Conservation (phyloP, 2,797 vertebrate genomes). For the Champsocephalus gunnari region DNA sequence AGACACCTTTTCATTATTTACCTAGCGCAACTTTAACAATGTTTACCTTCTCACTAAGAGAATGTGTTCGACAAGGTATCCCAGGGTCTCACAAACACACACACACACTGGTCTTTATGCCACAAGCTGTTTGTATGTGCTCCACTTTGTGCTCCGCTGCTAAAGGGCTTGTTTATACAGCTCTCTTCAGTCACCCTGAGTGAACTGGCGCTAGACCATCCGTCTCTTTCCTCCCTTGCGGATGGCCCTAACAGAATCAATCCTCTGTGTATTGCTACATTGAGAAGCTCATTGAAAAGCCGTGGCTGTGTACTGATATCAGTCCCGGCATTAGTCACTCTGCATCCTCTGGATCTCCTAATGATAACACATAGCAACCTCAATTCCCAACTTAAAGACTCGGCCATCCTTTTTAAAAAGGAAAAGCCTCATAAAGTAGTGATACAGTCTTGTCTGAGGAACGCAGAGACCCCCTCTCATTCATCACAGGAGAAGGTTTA, state of each 20-base stretch:
- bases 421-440: constrained; percentile 15
- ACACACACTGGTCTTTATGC: constrained; percentile 47
- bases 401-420: constrained; percentile 12
- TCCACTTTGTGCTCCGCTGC: constrained; percentile 70
- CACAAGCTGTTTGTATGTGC: constrained; percentile 64
- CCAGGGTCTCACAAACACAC: constrained; percentile 39
- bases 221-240: constrained; percentile 46
- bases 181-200: constrained; percentile 70
- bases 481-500: constrained; percentile 56
- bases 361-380: constrained; percentile 25
- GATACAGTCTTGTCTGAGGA: constrained; percentile 17
- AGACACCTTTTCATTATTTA: constrained; percentile 62
- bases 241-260: constrained; percentile 49
- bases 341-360: constrained; percentile 36
- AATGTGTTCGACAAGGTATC: constrained; percentile 66
- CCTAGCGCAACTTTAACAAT: constrained; percentile 47
- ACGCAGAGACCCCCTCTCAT: constrained; percentile 17
- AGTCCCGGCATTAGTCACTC: constrained; percentile 38
- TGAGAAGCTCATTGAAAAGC: constrained; percentile 32
- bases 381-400: constrained; percentile 21
- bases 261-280: constrained; percentile 43
- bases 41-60: constrained; percentile 71
- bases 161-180: constrained; percentile 76
- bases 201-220: constrained; percentile 64
- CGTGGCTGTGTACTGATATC: constrained; percentile 20